Base-by-base conservation (phyloP, 2,797 vertebrate species). In the Lagorchestes hirsutus region DNA sequence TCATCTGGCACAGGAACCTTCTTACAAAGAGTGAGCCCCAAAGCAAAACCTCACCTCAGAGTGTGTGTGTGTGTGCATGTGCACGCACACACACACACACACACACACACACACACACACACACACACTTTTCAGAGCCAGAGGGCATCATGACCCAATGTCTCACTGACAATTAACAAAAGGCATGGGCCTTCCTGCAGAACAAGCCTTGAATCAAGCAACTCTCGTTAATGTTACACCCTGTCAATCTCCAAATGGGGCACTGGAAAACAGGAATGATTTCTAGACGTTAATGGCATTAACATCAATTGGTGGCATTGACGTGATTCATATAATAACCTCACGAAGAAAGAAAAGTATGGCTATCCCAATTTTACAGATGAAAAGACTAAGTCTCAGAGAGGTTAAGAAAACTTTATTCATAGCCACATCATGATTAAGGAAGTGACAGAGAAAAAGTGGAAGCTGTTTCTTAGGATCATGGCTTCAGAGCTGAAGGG, bases 391-490 rank as follows among this genome's bases (percentile, higher is more conserved):
- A 24, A 24, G 74, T 24, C 74, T 27, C 74, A 50, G 22, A 87
- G 67, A 74, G n/a, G 18, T 22, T 22, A 40, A 9, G n/a, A 40
- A 9, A n/a, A 40, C 67, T 9, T 2, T 74, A 40, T 10, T 40
- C 67, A 74, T 40, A 16, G 67, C 67, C n/a, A 74, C 2, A 22
- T 9, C 16, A 18, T 29, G 12, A 14, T 62, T 34, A 62, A 95
- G 93, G 95, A 96, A 96, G 97, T 5, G 59, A 34, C 92, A 95
- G 52, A 96, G 93, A 96, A 59, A 5, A 28, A 95, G 55, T 31
- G 90, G 90, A 94, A 67, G 34, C 91, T 90, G 94, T 94, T 74
- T 90, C 93, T 92, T 62, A 92, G 92, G 90, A 90, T 93, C 92
- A 54, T 28, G 18, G 92, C 95, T 96, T 96, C 95, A 97, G 58